Evolutionary conservation across 1,140 invertebrate genomes (phyloP).

Genomic region (Gryllus bimaculatus): DNA sequence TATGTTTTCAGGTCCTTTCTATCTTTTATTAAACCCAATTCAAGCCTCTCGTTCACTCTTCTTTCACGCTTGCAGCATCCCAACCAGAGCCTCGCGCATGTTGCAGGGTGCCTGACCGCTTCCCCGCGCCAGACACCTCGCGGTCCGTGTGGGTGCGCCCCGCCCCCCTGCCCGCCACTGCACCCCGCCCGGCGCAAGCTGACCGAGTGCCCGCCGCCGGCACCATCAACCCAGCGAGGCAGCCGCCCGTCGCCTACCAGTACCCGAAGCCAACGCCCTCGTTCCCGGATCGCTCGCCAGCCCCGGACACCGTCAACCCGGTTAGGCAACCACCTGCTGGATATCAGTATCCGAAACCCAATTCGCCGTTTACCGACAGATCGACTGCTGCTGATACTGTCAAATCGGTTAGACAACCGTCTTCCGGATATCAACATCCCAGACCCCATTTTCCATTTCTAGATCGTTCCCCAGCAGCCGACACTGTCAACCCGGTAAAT

Average conservation of each 20-base stretch:
- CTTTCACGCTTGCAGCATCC: not conserved
- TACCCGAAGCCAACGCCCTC: not conserved
- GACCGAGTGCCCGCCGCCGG: too few relatives aligned
- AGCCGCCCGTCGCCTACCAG: not conserved
- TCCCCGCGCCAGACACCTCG: not conserved
- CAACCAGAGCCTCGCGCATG: not conserved
- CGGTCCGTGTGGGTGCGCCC: not conserved
- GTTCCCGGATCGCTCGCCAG: not conserved
- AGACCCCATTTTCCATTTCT: not conserved
- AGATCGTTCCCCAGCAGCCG: not conserved
- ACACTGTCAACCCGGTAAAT: not conserved
- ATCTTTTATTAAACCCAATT: too few relatives aligned
- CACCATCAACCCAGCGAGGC: not conserved
- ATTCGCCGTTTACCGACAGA: not conserved
- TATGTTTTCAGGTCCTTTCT: too few relatives aligned
- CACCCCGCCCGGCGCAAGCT: too few relatives aligned
- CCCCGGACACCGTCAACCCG: not conserved
- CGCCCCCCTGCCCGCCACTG: too few relatives aligned
- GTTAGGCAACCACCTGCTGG: not conserved
- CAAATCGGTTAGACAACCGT: not conserved
- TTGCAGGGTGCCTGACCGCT: not conserved
- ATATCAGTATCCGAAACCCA: not conserved
- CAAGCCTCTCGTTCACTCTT: not conserved
- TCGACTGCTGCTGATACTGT: not conserved
- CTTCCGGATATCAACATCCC: not conserved